Conservation (phyloP, 2,113 vertebrate genomes). For the Cyanoderma ruficeps region DNA sequence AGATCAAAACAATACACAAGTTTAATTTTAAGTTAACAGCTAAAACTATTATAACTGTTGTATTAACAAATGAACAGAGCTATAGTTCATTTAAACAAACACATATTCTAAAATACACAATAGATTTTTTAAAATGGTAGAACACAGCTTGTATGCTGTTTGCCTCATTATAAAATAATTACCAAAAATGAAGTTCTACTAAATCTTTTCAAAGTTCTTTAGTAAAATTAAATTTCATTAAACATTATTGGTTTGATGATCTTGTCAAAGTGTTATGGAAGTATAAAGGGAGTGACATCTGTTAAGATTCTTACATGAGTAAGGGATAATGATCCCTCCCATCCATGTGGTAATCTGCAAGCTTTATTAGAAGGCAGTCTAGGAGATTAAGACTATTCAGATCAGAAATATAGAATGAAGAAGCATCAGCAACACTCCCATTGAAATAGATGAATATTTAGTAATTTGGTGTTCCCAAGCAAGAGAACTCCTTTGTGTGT, state of each 20-base stretch:
- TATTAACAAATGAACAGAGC: background rate
- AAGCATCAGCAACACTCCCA: background rate
- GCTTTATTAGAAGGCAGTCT: background rate
- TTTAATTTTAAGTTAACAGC: constrained; percentile 1
- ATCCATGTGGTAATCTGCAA: background rate
- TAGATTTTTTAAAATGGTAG: background rate
- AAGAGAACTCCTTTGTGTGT: background rate
- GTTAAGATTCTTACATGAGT: background rate
- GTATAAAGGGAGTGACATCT: background rate
- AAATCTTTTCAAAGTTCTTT: background rate
- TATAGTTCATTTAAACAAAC: background rate
- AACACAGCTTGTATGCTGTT: background rate
- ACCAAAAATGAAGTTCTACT: background rate
- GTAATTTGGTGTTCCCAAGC: background rate
- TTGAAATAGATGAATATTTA: background rate
- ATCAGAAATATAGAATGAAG: background rate
- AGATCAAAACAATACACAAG: background rate
- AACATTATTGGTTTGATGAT: background rate
- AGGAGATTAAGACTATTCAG: background rate
- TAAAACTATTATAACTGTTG: background rate
- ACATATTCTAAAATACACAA: background rate
- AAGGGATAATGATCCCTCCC: background rate
- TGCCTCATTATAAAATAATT: background rate
- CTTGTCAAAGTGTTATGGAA: background rate
- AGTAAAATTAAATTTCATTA: background rate